phyloP scores from a whole-genome alignment of 1,140 invertebrate genomes.

The Maconellicoccus hirsutus region DNA sequence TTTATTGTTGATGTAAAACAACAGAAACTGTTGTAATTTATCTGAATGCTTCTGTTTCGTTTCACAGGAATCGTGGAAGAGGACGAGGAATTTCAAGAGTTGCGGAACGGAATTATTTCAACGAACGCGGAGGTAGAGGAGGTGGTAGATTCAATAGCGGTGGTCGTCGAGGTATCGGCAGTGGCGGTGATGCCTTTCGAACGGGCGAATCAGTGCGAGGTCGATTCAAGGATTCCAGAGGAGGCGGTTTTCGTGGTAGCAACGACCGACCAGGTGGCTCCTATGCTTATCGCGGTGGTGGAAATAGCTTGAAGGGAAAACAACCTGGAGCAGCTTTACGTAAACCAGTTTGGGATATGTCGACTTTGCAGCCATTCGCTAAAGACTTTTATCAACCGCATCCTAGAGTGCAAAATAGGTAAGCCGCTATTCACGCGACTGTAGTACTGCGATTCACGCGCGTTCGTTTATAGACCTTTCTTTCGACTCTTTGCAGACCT shows the following conservation, averaged over 20 bases:
- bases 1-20: too few relatives aligned
- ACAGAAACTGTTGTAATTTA: too few relatives aligned
- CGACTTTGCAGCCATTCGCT: slow-evolving; percentile 62
- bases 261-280: slow-evolving; percentile 28
- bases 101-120: too few relatives aligned
- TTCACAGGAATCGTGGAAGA: background rate
- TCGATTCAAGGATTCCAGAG: too few relatives aligned
- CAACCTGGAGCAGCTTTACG: slow-evolving; percentile 61
- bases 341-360: slow-evolving; percentile 73
- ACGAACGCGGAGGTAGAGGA: background rate
- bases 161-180: slow-evolving; percentile 9
- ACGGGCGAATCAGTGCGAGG: too few relatives aligned
- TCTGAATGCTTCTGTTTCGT: too few relatives aligned
- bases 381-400: slow-evolving; percentile 89
- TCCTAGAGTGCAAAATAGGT: slow-evolving; percentile 55
- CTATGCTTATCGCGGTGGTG: slow-evolving; percentile 13
- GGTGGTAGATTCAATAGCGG: background rate
- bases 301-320: slow-evolving; percentile 34
- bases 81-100: background rate
- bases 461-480: background rate
- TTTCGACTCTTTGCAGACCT: slow-evolving; percentile 32
- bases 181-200: slow-evolving; percentile 25
- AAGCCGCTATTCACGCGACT: slow-evolving; percentile 23
- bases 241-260: slow-evolving; percentile 27
- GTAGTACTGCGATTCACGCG: background rate